Evolutionary conservation across 2,113 vertebrate genomes (phyloP).

Genomic region (Marmota monax): DNA sequence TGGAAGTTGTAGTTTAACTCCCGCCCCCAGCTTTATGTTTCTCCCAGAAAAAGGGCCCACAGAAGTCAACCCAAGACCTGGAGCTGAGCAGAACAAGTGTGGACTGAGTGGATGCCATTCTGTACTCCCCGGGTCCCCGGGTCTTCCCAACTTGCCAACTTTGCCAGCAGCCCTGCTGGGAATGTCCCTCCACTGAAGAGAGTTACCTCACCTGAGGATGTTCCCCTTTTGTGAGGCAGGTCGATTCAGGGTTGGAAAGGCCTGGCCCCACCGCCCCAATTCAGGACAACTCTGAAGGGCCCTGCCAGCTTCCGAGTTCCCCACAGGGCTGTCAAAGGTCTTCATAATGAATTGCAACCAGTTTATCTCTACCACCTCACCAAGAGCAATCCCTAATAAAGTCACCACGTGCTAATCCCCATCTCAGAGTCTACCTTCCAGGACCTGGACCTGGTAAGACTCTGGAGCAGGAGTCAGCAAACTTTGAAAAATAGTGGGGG

Average conservation of each 20-base stretch:
- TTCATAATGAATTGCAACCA: neutral
- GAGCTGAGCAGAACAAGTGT: neutral
- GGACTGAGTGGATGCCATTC: neutral
- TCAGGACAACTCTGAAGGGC: neutral
- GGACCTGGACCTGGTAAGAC: neutral
- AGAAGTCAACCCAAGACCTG: neutral
- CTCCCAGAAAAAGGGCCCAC: neutral
- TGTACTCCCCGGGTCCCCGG: neutral
- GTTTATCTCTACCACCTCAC: neutral
- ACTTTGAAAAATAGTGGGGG: neutral
- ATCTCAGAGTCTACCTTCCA: neutral
- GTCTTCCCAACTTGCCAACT: neutral
- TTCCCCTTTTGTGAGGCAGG: neutral
- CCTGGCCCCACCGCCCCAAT: neutral
- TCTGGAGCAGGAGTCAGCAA: neutral
- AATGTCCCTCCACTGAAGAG: neutral
- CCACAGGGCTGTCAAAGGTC: neutral
- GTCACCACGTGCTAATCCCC: neutral
- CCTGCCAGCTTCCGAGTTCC: neutral
- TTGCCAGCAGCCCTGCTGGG: neutral
- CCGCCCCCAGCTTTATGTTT: neutral
- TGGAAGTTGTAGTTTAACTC: neutral
- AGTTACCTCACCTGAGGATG: neutral
- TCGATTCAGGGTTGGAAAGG: neutral
- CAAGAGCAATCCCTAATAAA: neutral